Evolutionary conservation across 2,888 invertebrate species (phyloP), one percentile per base, ranked within the genome.

Genomic region (Gastracanthus pulcherrimus): DNA sequence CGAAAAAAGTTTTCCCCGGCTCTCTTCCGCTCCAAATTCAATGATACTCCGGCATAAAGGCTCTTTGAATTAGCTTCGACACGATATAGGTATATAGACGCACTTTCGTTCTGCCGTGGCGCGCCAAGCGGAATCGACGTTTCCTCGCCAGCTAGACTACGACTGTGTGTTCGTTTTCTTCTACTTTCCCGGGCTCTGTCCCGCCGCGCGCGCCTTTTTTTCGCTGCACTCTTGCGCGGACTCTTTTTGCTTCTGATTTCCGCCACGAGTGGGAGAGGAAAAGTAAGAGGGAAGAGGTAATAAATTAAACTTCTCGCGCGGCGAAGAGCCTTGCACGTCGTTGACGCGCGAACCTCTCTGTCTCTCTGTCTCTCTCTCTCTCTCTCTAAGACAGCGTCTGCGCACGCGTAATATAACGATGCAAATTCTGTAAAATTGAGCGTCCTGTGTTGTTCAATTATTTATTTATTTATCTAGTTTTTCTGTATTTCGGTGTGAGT

Each of bases 291-390:
- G 48, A 19, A 19, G 3, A 29, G 71, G 58, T 41, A 74, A 81
- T 76, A 71, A 81, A 81, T 81, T 81, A 81, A 81, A 76, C 78
- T 75, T 80, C 60, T 45, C 58, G 26, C 45, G 26, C 19, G 66
- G 38, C 26, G 19, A 55, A 23, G 67, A n/a, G 58, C 62, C 72
- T 76, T 80, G 26, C 76, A 38, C 64, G 31, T 71, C 69, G 80
- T 66, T 79, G 81, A 45, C 38, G 66, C 78, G 78, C 62, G 19
- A 81, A 75, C 76, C 72, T 70, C 76, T 29, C n/a, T n/a, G n/a
- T n/a, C n/a, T n/a, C n/a, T n/a, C n/a, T n/a, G n/a, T n/a, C n/a
- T n/a, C n/a, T n/a, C n/a, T n/a, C n/a, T n/a, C n/a, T n/a, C n/a
- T n/a, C n/a, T n/a, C n/a, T n/a, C n/a, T n/a, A n/a, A n/a, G n/a